Percentiles rank a stretch among this genome's conserved stretches.
Conservation (phyloP, 2,113 vertebrate species). For the Sinocyclocheilus grahami region DNA sequence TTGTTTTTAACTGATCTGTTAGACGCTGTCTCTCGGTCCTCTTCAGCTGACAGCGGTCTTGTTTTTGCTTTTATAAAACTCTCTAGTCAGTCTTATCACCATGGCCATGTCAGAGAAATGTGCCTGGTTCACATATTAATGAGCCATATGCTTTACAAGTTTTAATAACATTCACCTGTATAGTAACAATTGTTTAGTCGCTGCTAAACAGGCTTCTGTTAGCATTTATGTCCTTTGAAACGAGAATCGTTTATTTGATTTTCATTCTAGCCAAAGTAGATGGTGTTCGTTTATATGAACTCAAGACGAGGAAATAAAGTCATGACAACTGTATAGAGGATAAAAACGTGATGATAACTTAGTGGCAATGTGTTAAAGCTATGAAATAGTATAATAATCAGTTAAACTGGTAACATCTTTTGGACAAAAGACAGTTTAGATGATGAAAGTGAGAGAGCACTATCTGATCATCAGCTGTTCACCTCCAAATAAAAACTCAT, state of each 20-base stretch:
- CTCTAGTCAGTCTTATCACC: background rate
- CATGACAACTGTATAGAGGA: background rate
- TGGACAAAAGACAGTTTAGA: background rate
- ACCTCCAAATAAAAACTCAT: background rate
- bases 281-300: background rate
- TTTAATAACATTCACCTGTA: background rate
- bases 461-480: background rate
- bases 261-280: background rate
- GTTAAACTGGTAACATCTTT: background rate
- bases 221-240: conserved; percentile 8
- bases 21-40: background rate
- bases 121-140: conserved; percentile 24
- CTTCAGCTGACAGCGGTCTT: background rate
- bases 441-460: background rate
- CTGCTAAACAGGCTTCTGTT: background rate
- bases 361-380: background rate
- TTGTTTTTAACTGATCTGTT: background rate
- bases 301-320: background rate
- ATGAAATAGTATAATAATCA: background rate
- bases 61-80: background rate
- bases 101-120: conserved; percentile 12
- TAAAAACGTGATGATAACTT: background rate
- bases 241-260: background rate
- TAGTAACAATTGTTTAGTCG: background rate
- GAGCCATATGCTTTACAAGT: conserved; percentile 6